A percentile compares a stretch with the other conserved stretches of the same genome.
Conservation (phyloP, 2,797 vertebrate genomes). For the Platalea minor region DNA sequence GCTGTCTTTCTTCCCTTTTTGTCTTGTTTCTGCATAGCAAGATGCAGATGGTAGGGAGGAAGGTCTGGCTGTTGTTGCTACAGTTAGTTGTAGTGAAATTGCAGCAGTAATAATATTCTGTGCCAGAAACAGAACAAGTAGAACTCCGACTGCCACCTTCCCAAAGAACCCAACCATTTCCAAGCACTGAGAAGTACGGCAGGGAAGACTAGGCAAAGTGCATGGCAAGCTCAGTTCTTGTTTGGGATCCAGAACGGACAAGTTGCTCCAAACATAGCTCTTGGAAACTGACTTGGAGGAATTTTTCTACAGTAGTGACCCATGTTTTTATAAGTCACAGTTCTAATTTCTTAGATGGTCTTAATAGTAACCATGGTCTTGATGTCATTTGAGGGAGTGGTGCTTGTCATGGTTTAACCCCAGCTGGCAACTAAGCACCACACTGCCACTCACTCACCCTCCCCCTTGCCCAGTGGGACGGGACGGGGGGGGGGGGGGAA, state of each 20-base stretch:
- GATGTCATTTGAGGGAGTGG: not conserved
- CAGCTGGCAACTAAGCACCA: too few species aligned
- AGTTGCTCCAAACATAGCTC: not conserved
- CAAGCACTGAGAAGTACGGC: fast-evolving
- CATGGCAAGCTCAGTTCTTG: fast-evolving
- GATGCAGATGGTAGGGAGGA: not conserved
- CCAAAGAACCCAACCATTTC: not conserved
- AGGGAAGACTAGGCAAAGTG: not conserved
- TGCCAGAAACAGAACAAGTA: not conserved
- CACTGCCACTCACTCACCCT: too few species aligned
- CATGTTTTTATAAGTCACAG: not conserved
- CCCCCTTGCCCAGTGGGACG: too few species aligned
- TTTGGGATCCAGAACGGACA: not conserved
- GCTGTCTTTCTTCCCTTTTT: not conserved
- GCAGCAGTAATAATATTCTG: not conserved
- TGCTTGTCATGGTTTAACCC: not conserved
- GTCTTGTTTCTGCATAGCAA: not conserved
- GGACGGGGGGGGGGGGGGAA: too few species aligned
- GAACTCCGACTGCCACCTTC: not conserved
- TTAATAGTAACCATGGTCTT: not conserved
- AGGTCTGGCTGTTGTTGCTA: not conserved
- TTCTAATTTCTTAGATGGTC: not conserved
- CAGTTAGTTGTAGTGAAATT: not conserved
- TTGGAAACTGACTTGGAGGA: not conserved
- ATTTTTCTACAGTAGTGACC: not conserved